phyloP scores from a whole-genome alignment of 2,888 invertebrate genomes.

The Drosophila hamatofila region DNA sequence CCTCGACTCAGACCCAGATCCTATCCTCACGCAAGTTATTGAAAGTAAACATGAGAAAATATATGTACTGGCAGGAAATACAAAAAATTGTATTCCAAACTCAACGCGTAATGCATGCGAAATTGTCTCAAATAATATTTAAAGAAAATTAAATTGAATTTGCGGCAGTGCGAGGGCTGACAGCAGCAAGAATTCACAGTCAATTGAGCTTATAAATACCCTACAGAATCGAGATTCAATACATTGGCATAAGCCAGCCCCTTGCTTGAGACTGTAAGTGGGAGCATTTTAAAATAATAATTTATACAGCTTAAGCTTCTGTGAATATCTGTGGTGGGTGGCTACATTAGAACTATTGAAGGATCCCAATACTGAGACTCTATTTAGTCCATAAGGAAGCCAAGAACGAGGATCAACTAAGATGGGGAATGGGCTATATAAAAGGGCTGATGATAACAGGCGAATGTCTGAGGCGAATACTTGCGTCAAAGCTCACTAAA shows the following conservation, averaged over 20 bases:
- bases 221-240: not conserved
- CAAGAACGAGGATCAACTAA: too few species aligned
- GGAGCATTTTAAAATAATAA: too few species aligned
- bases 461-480: too few species aligned
- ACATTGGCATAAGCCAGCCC: not conserved
- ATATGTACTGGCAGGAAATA: slow-evolving; percentile 63
- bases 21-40: slow-evolving; percentile 65
- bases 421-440: too few species aligned
- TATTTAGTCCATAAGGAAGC: not conserved
- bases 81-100: slow-evolving; percentile 66
- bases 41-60: slow-evolving; percentile 81
- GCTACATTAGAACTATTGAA: not conserved
- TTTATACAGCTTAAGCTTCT: too few species aligned
- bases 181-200: slow-evolving; percentile 9
- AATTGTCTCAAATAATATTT: slow-evolving; percentile 82
- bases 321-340: not conserved
- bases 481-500: too few species aligned
- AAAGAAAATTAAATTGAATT: slow-evolving; percentile 82
- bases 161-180: slow-evolving; percentile 49
- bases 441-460: too few species aligned
- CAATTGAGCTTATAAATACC: slow-evolving; percentile 7
- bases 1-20: not conserved
- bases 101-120: slow-evolving; percentile 70
- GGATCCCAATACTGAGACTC: not conserved
- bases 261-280: too few species aligned